phyloP scores from a whole-genome alignment of 1,140 invertebrate species.

The Trissolcus basalis region DNA sequence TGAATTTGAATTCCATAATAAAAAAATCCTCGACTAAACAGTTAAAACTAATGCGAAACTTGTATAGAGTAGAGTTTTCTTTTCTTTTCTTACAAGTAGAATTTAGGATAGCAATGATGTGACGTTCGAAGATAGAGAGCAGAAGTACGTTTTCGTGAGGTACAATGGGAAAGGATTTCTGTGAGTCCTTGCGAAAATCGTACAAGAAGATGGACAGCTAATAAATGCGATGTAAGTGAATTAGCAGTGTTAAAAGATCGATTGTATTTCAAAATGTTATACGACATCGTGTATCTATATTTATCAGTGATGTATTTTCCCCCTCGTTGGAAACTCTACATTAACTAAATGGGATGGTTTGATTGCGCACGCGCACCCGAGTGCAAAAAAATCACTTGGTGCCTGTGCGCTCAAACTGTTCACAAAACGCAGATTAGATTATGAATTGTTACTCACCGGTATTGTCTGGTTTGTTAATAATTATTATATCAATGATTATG shows the following conservation, averaged over 20 bases:
- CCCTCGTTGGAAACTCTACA: constrained; percentile 37
- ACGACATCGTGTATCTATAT: constrained; percentile 49
- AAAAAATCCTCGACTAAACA: too few species aligned
- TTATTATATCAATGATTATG: constrained; percentile 73
- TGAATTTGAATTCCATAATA: too few species aligned
- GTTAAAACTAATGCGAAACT: too few species aligned
- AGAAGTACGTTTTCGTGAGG: too few species aligned
- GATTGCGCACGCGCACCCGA: constrained; percentile 3
- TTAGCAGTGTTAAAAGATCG: constrained; percentile 54
- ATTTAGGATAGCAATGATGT: too few species aligned
- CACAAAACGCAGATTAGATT: constrained; percentile 56
- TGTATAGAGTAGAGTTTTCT: too few species aligned
- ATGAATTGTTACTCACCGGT: constrained; percentile 70
- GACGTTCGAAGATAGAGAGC: too few species aligned
- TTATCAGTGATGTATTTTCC: constrained; percentile 41
- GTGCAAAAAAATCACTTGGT: not conserved
- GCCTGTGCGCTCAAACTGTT: constrained; percentile 10
- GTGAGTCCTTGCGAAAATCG: not conserved
- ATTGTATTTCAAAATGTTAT: constrained; percentile 61
- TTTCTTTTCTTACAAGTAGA: too few species aligned
- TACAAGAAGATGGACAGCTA: constrained; percentile 1
- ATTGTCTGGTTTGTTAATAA: constrained; percentile 74
- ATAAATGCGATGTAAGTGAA: constrained; percentile 31
- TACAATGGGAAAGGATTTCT: too few species aligned
- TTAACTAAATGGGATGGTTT: constrained; percentile 29